Base-by-base conservation (phyloP, 2,797 vertebrate species). In the Kryptolebias ocellatus region DNA sequence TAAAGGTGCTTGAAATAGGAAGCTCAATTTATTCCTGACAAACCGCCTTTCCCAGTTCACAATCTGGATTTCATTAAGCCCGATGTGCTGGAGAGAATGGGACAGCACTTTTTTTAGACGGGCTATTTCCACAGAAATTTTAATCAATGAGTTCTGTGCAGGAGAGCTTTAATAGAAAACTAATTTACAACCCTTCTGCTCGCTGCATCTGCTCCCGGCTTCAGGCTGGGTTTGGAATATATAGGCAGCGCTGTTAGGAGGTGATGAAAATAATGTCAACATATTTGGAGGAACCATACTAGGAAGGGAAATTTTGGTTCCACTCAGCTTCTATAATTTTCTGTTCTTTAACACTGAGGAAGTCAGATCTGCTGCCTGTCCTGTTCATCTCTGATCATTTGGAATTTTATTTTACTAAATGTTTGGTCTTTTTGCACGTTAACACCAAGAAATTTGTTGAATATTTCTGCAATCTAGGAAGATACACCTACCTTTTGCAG, bases 121-220 rank as follows among this genome's bases (percentile, higher is more conserved):
- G 79, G 74, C 83, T 68, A 85, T 87, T 89, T 87, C 84, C 83
- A 88, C 79, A 76, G 70, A 71, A 74, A 78, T 84, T 77, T 86
- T 80, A 89, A 86, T 89, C 83, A 90, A 89, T 90, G 88, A 87
- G 85, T 82, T 67, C 79, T 66, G 78, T 57, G 78, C 81, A 79
- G 76, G 79, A 85, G 82, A 74, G 79, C 79, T 82, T 84, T 82
- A 87, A 90, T 87, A 89, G 84, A 85, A 87, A 89, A 83, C 87
- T 85, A 72, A 89, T 90, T 90, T 85, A 86, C 81, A 83, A 70
- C 66, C 80, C 79, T 77, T 75, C 79, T 80, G 82, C 80, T 82
- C 67, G 4, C 80, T 63, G 74, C 81, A 84, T 84, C 80, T 85
- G 83, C 81, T 83, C 66, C 73, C 42, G 64, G 10, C 81, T 72